Percentiles rank a stretch among this genome's conserved stretches.
These are phyloP conservation scores for Cremastinae sp. DNA, from an alignment of 2,888 invertebrate species.

Conservation along the genomic window DNA sequence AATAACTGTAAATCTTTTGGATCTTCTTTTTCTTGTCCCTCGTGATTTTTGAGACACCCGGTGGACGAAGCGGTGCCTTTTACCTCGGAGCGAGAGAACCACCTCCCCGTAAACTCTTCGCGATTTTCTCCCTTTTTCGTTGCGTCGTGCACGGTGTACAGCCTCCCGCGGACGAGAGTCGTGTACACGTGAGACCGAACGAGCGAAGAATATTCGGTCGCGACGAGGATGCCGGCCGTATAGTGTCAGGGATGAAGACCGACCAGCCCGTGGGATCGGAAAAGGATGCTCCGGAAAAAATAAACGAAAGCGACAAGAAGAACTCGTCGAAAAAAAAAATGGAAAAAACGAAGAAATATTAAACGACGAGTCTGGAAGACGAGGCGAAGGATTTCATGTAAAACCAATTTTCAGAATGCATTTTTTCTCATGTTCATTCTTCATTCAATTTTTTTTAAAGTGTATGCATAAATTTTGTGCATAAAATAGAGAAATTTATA, in stretches of 20 bases:
- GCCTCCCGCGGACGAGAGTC: constrained; percentile 27
- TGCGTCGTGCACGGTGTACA: constrained; percentile 12
- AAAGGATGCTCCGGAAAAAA: constrained; percentile 17
- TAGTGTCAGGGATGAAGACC: constrained; percentile 47
- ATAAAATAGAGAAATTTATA: too few species aligned
- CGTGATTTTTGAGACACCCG: constrained; percentile 43
- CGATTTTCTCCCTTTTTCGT: constrained; percentile 40
- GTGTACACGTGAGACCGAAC: constrained; percentile 52
- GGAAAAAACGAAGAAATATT: constrained; percentile 5
- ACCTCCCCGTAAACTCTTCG: constrained; percentile 14
- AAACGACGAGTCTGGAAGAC: constrained; percentile 48
- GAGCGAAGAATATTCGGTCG: constrained; percentile 47
- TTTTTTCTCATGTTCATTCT: background rate
- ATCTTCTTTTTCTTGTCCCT: constrained; percentile 27
- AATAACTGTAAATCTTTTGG: constrained; percentile 17
- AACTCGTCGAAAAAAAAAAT: background rate
- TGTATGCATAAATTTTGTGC: too few species aligned
- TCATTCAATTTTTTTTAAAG: too few species aligned
- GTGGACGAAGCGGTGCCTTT: constrained; percentile 35
- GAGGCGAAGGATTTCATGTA: constrained; percentile 48
- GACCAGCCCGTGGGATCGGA: constrained; percentile 34
- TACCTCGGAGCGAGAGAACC: constrained; percentile 43
- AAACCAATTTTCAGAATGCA: constrained; percentile 46
- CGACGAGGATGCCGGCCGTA: constrained; percentile 11
- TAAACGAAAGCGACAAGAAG: constrained; percentile 14